These are phyloP conservation scores for Naja naja DNA, from an alignment of 2,113 vertebrate genomes.

Conservation along the genomic window DNA sequence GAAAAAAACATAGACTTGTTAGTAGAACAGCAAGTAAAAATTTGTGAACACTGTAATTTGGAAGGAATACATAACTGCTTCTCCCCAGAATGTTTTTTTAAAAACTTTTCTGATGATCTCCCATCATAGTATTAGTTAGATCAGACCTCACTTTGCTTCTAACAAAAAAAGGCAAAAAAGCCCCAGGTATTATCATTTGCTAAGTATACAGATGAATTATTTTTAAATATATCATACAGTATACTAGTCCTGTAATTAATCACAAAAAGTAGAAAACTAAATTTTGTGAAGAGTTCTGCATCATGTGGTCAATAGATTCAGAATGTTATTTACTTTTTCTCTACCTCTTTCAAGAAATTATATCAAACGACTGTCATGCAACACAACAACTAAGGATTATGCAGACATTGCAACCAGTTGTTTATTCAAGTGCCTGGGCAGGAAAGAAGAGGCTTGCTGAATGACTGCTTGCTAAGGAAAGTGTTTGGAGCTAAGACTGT, in stretches of 20 bases:
- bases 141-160: neutral
- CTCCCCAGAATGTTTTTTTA: neutral
- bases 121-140: neutral
- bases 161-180: neutral
- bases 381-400: slow-evolving; percentile 41
- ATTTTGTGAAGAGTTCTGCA: neutral
- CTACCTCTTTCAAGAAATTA: neutral
- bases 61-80: neutral
- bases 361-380: slow-evolving; percentile 35
- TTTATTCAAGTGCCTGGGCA: neutral
- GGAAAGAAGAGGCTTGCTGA: neutral
- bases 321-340: neutral
- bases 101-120: neutral
- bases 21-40: neutral
- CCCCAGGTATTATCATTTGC: neutral
- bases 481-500: neutral
- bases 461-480: neutral
- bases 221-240: neutral
- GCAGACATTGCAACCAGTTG: neutral
- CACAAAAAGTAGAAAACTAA: neutral
- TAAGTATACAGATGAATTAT: neutral
- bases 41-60: neutral
- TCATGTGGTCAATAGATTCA: neutral
- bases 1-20: slow-evolving; percentile 52
- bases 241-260: neutral